Evolutionary conservation across 2,797 vertebrate genomes (phyloP).

Genomic region (Karalla daura): DNA sequence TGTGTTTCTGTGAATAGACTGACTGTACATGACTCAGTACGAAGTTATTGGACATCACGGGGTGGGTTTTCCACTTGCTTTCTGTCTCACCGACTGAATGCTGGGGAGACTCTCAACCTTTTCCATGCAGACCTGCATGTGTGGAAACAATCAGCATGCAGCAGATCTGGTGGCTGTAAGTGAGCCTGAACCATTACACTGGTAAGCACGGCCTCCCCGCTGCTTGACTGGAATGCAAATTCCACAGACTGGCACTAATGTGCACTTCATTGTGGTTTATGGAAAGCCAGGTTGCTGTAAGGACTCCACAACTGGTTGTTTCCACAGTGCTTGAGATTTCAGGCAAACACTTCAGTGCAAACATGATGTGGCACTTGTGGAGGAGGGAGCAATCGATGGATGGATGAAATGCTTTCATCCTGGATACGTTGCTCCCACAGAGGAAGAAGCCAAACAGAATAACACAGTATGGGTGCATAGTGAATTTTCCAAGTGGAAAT

Average conservation of each 20-base stretch:
- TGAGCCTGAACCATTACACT: slow-evolving; percentile 45
- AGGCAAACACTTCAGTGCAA: slow-evolving; percentile 63
- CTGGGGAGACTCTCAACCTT: neutral
- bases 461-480: slow-evolving; percentile 41
- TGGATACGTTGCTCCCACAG: slow-evolving; percentile 31
- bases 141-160: slow-evolving; percentile 37
- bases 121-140: slow-evolving; percentile 1
- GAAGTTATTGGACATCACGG: slow-evolving; percentile 9
- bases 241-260: slow-evolving; percentile 65
- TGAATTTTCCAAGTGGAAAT: slow-evolving; percentile 55
- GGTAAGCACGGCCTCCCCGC: slow-evolving; percentile 29
- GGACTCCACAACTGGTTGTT: slow-evolving; percentile 55
- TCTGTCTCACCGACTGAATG: neutral
- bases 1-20: no score
- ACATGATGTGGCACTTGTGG: slow-evolving; percentile 50
- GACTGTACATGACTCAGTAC: neutral
- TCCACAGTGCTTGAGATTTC: slow-evolving; percentile 56
- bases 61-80: neutral
- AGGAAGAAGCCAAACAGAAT: slow-evolving; percentile 51
- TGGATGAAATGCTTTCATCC: slow-evolving; percentile 59
- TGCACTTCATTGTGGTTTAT: slow-evolving; percentile 68
- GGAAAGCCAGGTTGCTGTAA: slow-evolving; percentile 60
- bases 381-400: slow-evolving; percentile 54
- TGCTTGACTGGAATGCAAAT: slow-evolving; percentile 62
- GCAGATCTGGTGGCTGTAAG: slow-evolving; percentile 32